Evolutionary conservation across 2,797 vertebrate species (phyloP), one percentile per base, ranked within the genome.

Genomic region (Epinephelus awoara): DNA sequence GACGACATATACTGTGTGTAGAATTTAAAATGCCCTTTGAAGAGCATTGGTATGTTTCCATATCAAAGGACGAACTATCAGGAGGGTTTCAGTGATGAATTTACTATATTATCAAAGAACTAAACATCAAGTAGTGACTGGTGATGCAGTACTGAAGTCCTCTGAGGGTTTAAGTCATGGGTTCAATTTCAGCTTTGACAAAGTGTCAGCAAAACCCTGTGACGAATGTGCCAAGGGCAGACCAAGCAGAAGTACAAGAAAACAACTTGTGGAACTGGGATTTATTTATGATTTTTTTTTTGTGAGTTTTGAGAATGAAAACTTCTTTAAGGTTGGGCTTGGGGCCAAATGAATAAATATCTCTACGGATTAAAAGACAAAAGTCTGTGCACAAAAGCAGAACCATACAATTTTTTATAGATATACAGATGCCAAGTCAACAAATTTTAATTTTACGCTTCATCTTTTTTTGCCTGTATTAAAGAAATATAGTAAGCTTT

Each of bases 11-110:
- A 50, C 34, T 34, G 1, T 49, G 62, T 65, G 17, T 29, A 8
- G 38, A 19, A 21, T 66, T 13, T 34, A 49, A 52, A 29, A 59
- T 59, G n/a, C 67, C 5, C 65, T 51, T 59, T 81, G 42, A 70
- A 61, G 40, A 54, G 13, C 46, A 23, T 2, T 66, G n/a, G 27
- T n/a, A 23, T 54, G 11, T 17, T 57, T 34, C n/a, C 19, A 64
- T 74, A 69, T 82, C 47, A 74, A 77, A 62, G 50, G 27, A 23
- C n/a, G 46, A 44, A 29, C 15, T 47, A 13, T 57, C 7, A 5
- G 25, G 34, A 12, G 55, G 38, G 55, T 58, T 25, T 64, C 7
- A 34, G 6, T 34, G 34, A 34, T 34, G 38, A 52, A 34, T 56
- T 56, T 15, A 13, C n/a, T 12, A 6, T 50, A 49, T 34, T 67